Evolutionary conservation across 30 jellyfish, hydroid and myxozoan genomes (phyloP), one percentile per base, ranked within the genome.

Genomic region (Turritopsis dohrnii): DNA sequence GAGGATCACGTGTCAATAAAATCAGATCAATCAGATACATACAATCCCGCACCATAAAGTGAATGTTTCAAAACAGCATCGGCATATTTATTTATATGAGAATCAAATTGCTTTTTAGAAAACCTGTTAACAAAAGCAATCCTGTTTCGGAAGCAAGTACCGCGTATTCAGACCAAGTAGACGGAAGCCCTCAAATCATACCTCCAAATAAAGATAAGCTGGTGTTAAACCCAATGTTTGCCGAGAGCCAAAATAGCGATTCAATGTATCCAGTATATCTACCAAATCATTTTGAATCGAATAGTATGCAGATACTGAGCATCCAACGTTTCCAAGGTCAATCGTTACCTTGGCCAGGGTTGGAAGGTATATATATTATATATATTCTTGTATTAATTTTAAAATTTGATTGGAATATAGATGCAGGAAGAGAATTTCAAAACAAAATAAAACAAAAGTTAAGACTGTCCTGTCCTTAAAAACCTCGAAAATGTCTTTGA

Each of bases 241-340:
- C 28, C 9, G 77, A 69, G 31, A 27, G 23, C 22, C 22, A 69
- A 9, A 69, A 69, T 27, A 23, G 19, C 16, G 31, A 69, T n/a
- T 23, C 77, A n/a, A 69, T 69, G 77, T 69, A 69, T 27, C 77
- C 77, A n/a, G 77, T 69, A n/a, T 69, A 69, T 69, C 8, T 69
- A 19, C 77, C 77, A 9, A 69, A 27, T n/a, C 22, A 69, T 9
- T n/a, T 69, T 27, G 77, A 69, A 27, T 69, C 77, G 19, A 69
- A 27, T 21, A 69, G 30, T 21, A 69, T 69, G 77, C 77, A 69
- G 19, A 69, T 69, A 69, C 77, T 69, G 19, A 69, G 77, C 8
- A 27, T 69, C 16, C 77, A 69, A 69, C 77, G 77, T 7, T 69
- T 69, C 30, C 77, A 69, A 0, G 77, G 77, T 23, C 31, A 69